phyloP scores from a whole-genome alignment of 1,140 invertebrate genomes.

The Meloidogyne chitwoodi region DNA sequence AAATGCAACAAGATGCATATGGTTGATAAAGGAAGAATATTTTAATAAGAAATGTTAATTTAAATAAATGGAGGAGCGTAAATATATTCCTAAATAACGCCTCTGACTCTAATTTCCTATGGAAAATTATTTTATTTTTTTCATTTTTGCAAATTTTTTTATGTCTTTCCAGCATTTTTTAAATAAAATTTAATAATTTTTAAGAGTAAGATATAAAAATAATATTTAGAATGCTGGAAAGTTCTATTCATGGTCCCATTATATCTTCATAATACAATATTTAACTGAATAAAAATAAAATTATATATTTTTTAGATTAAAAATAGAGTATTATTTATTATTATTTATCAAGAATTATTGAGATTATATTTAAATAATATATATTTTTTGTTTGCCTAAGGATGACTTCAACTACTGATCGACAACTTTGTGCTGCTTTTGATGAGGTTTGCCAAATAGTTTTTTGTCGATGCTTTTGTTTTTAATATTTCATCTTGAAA shows the following conservation, averaged over 20 bases:
- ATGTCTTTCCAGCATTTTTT: background rate
- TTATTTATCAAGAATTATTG: background rate
- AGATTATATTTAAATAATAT: background rate
- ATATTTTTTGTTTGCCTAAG: background rate
- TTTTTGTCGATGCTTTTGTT: background rate
- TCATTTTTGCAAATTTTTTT: background rate
- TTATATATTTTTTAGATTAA: background rate
- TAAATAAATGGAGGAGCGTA: background rate
- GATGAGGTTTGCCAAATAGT: background rate
- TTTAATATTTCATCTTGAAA: too few relatives aligned
- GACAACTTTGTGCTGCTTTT: background rate
- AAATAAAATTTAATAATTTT: background rate
- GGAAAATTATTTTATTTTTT: background rate
- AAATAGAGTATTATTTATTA: background rate
- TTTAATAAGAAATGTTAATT: background rate
- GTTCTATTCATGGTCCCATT: too few relatives aligned
- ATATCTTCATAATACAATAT: background rate
- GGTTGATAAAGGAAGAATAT: background rate
- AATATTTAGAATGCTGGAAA: background rate
- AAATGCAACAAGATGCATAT: background rate
- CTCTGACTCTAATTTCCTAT: background rate
- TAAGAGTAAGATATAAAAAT: background rate
- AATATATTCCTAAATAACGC: background rate
- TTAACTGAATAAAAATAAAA: background rate
- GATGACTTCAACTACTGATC: background rate